Base-by-base conservation (phyloP, 2,888 invertebrate species). In the Glaucopsyche alexis region DNA sequence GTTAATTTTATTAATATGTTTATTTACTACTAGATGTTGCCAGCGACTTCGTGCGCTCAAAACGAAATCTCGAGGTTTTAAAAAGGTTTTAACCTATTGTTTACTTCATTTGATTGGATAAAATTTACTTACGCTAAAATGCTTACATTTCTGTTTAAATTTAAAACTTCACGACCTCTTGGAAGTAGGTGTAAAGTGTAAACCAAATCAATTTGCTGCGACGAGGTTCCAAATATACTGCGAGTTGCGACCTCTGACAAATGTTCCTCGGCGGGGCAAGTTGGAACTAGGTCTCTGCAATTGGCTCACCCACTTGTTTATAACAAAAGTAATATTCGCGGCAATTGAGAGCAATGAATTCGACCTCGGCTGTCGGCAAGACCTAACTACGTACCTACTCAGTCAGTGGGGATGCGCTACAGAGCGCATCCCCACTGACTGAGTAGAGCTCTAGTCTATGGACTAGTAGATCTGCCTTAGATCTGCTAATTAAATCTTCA, bases 311-410 rank as follows among this genome's bases (percentile, higher is more conserved):
- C 75, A 75, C 77, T 78, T 77, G 75, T 77, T 78, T 75, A 79
- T 78, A 77, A 80, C 78, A 81, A 83, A 80, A 81, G 82, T 83
- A 80, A 81, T 80, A 82, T 81, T 81, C 80, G 79, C 81, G 79
- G 81, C 79, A 90, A 90, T 90, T 90, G 89, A 79, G 81, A 81
- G 79, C 87, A 89, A 90, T 90, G 85, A 83, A 88, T 87, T 83
- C 82, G 89, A 89, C 89, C 90, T 89, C 88, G 72, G 72, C 67
- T 52, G 67, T 74, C 71, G 67, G 73, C 71, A 73, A 29, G 29
- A 29, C 1, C n/a, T n/a, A n/a, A n/a, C n/a, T n/a, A n/a, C 2
- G 29, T 29, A 29, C 3, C 3, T 29, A 29, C 29, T 29, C 29
- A 29, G 29, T 29, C 73, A 74, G 74, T 76, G 76, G 77, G 72